These are phyloP conservation scores for Pavo muticus DNA, from an alignment of 2,113 vertebrate species.

Conservation along the genomic window DNA sequence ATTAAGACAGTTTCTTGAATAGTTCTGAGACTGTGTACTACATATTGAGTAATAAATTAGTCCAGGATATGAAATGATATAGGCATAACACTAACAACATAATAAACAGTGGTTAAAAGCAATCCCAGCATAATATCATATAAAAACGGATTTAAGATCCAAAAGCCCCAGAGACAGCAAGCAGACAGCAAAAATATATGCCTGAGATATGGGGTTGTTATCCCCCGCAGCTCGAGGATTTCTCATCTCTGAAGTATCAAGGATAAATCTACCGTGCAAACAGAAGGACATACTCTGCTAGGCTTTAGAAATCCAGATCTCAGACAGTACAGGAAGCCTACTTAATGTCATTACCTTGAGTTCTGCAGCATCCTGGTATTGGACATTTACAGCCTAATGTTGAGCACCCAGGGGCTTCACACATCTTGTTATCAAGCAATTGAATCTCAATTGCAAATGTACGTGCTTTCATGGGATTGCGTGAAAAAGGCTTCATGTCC, in stretches of 20 bases:
- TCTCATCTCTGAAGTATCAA: not conserved
- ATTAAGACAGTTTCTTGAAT: not conserved
- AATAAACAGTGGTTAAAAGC: not conserved
- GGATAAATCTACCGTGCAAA: not conserved
- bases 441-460: not conserved
- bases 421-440: constrained; percentile 17
- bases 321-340: not conserved
- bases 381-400: not conserved
- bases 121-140: not conserved
- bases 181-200: not conserved
- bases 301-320: not conserved
- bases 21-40: not conserved
- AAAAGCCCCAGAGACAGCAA: not conserved
- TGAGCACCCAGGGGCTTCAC: not conserved
- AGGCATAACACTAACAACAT: not conserved
- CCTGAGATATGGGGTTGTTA: not conserved
- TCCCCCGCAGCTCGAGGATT: not conserved
- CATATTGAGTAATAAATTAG: not conserved
- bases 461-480: not conserved
- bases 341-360: constrained; percentile 10
- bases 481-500: constrained; percentile 22
- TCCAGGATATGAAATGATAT: not conserved
- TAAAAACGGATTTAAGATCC: not conserved
- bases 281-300: fast-evolving
- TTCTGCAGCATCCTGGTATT: not conserved